Evolutionary conservation across 2,888 invertebrate genomes (phyloP), one percentile per base, ranked within the genome.

Genomic region (Gandaritis pyraliata): DNA sequence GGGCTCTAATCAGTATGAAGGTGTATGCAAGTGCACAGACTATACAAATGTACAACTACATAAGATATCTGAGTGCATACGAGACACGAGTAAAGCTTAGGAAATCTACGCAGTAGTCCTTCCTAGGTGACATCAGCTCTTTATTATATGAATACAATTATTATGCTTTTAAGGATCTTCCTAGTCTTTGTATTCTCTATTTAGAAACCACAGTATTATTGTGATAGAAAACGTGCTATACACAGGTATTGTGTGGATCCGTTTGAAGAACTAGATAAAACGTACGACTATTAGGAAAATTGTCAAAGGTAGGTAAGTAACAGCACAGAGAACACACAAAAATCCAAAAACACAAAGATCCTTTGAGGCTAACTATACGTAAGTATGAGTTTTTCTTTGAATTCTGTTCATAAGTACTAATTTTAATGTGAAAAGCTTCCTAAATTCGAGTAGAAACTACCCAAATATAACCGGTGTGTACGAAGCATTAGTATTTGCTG

Each of bases 111-210:
- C 39, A 57, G 46, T 49, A 64, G 38, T 30, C 64, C 64, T 64
- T 64, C 58, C 58, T 45, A 52, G 64, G 55, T 61, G 58, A 61
- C 61, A 64, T 64, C 64, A 61, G 50, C 46, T 23, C 49, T 58
- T 41, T 43, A 52, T 48, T 50, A 52, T 48, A 58, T 53, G 64
- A 58, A 58, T 64, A 60, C 13, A 56, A 56, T 63, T 63, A 58
- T 63, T 63, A 58, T 49, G 33, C 43, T 52, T 60, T 39, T 57
- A 60, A 39, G 54, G 65, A 51, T 47, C 62, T 65, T 57, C 65
- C 52, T 48, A 30, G 38, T 57, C 54, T 54, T 47, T 54, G 54
- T 46, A 38, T 46, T 38, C 18, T 54, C 23, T 46, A 33, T 46
- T 29, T 46, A 54, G 46, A 53, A 53, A 53, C 45, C 15, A 18